A percentile compares a stretch with the other conserved stretches of the same genome.
phyloP scores from a whole-genome alignment of 92 coral and sea anemone genomes.

The Zoanthus solanderi region DNA sequence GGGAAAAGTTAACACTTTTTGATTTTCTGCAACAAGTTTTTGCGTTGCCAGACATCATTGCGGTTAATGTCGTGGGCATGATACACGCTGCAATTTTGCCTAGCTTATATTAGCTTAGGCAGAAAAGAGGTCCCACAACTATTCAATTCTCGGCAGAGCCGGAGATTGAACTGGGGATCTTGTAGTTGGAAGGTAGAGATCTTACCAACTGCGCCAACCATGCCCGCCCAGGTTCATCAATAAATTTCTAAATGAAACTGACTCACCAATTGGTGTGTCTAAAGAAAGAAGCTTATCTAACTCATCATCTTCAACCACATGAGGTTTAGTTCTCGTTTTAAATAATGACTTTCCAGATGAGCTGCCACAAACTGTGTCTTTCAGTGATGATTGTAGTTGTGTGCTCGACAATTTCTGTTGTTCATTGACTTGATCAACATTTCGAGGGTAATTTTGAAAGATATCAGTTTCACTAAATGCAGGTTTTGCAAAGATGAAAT shows the following conservation, averaged over 20 bases:
- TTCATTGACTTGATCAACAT: not conserved
- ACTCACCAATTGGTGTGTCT: constrained; percentile 33
- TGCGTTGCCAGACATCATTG: too few relatives aligned
- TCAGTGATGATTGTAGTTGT: constrained; percentile 20
- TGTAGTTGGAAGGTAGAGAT: too few relatives aligned
- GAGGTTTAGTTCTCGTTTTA: not conserved
- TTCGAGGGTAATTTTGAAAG: not conserved
- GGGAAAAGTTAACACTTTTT: too few relatives aligned
- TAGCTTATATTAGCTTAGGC: too few relatives aligned
- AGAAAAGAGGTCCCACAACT: too few relatives aligned
- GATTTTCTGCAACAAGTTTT: too few relatives aligned
- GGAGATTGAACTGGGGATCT: too few relatives aligned
- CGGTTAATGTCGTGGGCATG: too few relatives aligned
- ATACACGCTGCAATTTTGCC: too few relatives aligned
- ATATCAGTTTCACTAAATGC: not conserved
- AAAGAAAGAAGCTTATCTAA: constrained; percentile 78
- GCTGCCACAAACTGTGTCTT: constrained; percentile 5
- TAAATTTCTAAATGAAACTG: not conserved
- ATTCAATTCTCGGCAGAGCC: too few relatives aligned
- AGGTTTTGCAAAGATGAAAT: not conserved
- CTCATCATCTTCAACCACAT: constrained; percentile 60
- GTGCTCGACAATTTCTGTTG: not conserved
- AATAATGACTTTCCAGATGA: not conserved
- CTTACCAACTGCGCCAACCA: too few relatives aligned
- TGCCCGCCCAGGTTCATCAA: too few relatives aligned